A percentile compares a stretch with the other conserved stretches of the same genome.
Conservation (phyloP, 64 coral and sea anemone species). For the Actinia tenebrosa region DNA sequence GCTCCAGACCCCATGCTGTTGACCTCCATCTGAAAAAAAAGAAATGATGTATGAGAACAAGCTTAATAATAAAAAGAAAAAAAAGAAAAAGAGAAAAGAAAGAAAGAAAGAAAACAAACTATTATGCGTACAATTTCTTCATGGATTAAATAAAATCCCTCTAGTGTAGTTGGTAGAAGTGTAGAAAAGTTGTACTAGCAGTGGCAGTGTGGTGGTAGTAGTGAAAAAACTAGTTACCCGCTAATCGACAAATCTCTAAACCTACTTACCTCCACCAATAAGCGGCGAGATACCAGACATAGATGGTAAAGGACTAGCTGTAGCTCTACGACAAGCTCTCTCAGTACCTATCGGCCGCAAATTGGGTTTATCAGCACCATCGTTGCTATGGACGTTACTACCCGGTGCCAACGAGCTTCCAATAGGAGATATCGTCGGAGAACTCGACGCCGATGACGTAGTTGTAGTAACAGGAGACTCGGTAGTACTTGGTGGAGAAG, state of each 20-base stretch:
- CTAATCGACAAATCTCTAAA: neutral
- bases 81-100: too few relatives aligned
- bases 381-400: conserved; percentile 32
- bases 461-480: conserved; percentile 78
- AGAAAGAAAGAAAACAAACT: too few relatives aligned
- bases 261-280: conserved; percentile 59
- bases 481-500: conserved; percentile 74
- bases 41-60: neutral
- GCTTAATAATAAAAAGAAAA: too few relatives aligned
- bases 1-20: conserved; percentile 19
- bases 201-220: too few relatives aligned
- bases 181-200: too few relatives aligned
- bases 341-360: conserved; percentile 94
- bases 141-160: too few relatives aligned
- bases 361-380: conserved; percentile 57
- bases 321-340: conserved; percentile 73
- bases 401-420: conserved; percentile 67
- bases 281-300: conserved; percentile 82
- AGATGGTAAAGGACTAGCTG: conserved; percentile 81
- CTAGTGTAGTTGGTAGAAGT: too few relatives aligned
- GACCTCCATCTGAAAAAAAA: conserved; percentile 55
- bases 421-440: conserved; percentile 74
- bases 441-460: conserved; percentile 67
- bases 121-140: too few relatives aligned
- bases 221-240: neutral